Base-by-base conservation (phyloP, 2,888 invertebrate genomes). In the Sesia bembeciformis region DNA sequence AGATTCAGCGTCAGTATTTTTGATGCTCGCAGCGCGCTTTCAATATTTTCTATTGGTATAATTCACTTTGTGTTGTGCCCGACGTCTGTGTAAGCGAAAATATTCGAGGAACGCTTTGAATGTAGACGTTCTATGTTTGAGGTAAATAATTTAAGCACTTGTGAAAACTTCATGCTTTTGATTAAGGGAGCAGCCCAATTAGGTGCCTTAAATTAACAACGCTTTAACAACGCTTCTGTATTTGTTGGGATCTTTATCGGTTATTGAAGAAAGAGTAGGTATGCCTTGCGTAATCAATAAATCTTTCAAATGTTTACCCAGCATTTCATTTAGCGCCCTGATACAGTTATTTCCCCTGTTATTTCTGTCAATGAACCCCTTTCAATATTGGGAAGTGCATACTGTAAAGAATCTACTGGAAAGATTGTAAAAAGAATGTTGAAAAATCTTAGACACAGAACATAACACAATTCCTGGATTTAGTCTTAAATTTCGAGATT, bases 61-160 rank as follows among this genome's bases (percentile, higher is more conserved):
- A 78, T 78, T 81, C 76, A 74, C 74, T 81, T 81, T 80, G 77
- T 77, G 67, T 77, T 77, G 61, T 65, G 64, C 74, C 68, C 69
- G 69, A 77, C 72, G 74, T 77, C 78, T 81, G 79, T 77, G 81
- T 82, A 78, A 76, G 80, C 83, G 67, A 72, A 84, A 87, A 81
- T 81, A 82, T 84, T 84, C 68, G 70, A 74, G 77, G 80, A 83
- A 81, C 78, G 76, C 80, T 87, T 84, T 84, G 78, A 84, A 84
- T 80, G 75, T 73, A 77, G 74, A 84, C 84, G 84, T 84, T 86
- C 84, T 84, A 76, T 85, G 82, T 84, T 85, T 79, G 79, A 79
- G 84, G 83, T 79, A 84, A 85, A 87, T 85, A 84, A 86, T 84
- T 83, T 78, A 77, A 85, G 81, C 77, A 83, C 80, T 86, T 81